phyloP scores from a whole-genome alignment of 2,797 vertebrate species.

The Limosa lapponica region DNA sequence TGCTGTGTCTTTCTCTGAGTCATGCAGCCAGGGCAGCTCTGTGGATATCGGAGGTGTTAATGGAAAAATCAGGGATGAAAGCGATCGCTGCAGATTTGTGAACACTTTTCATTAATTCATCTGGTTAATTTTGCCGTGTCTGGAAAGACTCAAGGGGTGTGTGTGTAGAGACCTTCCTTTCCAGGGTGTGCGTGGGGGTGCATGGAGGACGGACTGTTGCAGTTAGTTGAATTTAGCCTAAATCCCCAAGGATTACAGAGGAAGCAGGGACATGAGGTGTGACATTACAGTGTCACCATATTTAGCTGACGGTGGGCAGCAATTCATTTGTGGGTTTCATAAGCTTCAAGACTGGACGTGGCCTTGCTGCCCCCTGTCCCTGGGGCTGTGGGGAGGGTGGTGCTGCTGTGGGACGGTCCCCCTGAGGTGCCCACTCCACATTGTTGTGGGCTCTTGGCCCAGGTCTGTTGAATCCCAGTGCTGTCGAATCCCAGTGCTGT shows the following conservation, averaged over 20 bases:
- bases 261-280: background rate
- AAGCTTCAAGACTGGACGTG: background rate
- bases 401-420: accelerated
- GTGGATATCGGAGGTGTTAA: background rate
- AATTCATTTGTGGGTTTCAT: background rate
- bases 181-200: accelerated
- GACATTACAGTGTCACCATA: background rate
- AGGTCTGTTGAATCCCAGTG: background rate
- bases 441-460: background rate
- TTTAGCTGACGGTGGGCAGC: background rate
- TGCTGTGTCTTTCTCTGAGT: background rate
- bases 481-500: background rate
- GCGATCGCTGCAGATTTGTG: background rate
- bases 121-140: background rate
- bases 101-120: background rate
- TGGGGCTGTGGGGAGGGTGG: background rate
- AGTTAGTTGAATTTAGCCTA: background rate
- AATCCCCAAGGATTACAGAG: background rate
- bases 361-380: background rate
- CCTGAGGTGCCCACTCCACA: accelerated
- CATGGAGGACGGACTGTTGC: background rate
- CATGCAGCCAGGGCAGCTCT: background rate
- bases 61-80: constrained; percentile 22
- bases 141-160: background rate
- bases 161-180: background rate